Evolutionary conservation across 2,888 invertebrate species (phyloP).

Genomic region (Muschampia plurimacula): DNA sequence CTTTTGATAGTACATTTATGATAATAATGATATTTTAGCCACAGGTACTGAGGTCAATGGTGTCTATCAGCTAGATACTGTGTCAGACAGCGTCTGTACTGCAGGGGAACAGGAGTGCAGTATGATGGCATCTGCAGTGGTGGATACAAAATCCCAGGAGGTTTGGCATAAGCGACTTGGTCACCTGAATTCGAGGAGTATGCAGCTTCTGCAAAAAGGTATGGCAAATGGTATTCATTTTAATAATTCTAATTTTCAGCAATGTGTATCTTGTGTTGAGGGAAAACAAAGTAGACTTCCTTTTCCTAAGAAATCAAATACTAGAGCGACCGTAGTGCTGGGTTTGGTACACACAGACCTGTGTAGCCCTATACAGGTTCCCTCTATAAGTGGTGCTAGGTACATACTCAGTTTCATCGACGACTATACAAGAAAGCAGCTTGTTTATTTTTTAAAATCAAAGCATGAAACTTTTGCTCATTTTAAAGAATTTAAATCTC

Average conservation of each 20-base stretch:
- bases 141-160: background rate
- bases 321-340: background rate
- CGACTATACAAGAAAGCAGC: background rate
- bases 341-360: constrained; percentile 1
- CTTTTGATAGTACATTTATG: background rate
- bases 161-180: background rate
- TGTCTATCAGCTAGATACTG: background rate
- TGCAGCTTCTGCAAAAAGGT: constrained; percentile 1
- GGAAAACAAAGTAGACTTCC: constrained; percentile 1
- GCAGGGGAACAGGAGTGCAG: background rate
- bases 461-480: background rate
- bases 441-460: background rate
- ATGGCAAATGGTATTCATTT: constrained; percentile 4
- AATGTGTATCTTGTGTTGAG: background rate
- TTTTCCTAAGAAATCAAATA: background rate
- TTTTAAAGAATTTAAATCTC: background rate
- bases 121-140: background rate
- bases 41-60: constrained; percentile 1
- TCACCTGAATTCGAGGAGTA: background rate
- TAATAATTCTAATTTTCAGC: background rate
- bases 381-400: constrained; percentile 1
- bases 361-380: background rate
- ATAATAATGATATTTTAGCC: background rate
- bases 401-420: background rate
- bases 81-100: background rate